A percentile compares a stretch with the other conserved stretches of the same genome.
These are phyloP conservation scores for Drosophila kohkoa DNA, from an alignment of 1,140 invertebrate species.

Conservation along the genomic window DNA sequence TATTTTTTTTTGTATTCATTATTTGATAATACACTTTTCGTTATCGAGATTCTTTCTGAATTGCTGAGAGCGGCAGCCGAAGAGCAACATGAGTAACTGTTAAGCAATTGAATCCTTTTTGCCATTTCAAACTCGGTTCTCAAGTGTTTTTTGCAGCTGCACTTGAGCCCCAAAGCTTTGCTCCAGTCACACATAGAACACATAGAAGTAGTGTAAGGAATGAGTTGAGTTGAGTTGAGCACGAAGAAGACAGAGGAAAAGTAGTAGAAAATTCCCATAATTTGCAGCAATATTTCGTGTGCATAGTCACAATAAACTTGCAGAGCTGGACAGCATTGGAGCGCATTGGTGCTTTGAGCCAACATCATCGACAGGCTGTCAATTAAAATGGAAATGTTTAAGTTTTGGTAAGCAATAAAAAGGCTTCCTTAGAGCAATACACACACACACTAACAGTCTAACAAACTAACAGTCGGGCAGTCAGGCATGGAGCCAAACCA, in stretches of 20 bases:
- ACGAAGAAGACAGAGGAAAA: neutral
- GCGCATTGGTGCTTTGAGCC: constrained; percentile 53
- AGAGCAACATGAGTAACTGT: constrained; percentile 10
- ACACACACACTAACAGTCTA: neutral
- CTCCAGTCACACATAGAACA: constrained; percentile 7
- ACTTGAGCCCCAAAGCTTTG: constrained; percentile 19
- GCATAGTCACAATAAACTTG: constrained; percentile 59
- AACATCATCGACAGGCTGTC: constrained; percentile 74
- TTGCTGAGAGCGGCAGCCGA: neutral
- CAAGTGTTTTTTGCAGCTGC: constrained; percentile 12
- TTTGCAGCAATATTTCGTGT: constrained; percentile 60
- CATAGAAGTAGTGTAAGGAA: neutral
- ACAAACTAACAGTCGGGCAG: constrained; percentile 33
- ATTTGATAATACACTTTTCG: constrained; percentile 1
- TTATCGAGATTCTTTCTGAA: neutral
- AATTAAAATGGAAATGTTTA: constrained; percentile 83
- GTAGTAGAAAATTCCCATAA: constrained; percentile 52
- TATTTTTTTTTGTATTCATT: neutral
- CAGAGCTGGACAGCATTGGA: constrained; percentile 52
- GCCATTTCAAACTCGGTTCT: constrained; percentile 11
- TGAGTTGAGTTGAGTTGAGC: neutral
- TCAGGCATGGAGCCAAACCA: constrained; percentile 42
- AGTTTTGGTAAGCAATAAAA: constrained; percentile 70
- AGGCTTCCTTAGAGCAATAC: constrained; percentile 22
- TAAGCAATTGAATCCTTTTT: constrained; percentile 27